Conservation (phyloP, 2,113 vertebrate species). For the Mobula birostris region DNA sequence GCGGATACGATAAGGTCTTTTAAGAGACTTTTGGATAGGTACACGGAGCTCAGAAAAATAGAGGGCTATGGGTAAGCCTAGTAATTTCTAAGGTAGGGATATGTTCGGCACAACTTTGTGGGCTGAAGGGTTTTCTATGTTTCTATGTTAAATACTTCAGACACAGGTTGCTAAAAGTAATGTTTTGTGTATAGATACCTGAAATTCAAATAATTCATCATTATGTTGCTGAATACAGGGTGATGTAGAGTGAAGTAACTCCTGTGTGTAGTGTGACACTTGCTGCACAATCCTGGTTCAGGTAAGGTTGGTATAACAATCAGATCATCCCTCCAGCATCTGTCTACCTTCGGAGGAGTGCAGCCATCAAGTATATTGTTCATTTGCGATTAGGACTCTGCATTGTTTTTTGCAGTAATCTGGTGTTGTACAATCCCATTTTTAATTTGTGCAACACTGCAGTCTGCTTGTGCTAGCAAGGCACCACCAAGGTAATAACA, state of each 20-base stretch:
- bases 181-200: neutral
- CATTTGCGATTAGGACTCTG: neutral
- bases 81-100: too few species aligned
- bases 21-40: too few species aligned
- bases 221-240: neutral
- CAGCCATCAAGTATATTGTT: neutral
- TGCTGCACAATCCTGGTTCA: neutral
- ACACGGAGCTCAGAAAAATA: too few species aligned
- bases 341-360: neutral
- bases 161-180: neutral
- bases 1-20: too few species aligned
- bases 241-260: neutral
- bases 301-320: neutral
- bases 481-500: neutral
- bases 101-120: too few species aligned
- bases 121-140: too few species aligned
- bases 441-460: neutral
- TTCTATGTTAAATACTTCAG: neutral
- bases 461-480: neutral
- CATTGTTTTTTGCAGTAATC: neutral
- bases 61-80: too few species aligned
- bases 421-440: neutral
- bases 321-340: neutral
- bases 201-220: conserved; percentile 19
- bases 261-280: neutral